Base-by-base conservation (phyloP, 2,113 vertebrate species). In the Sinocyclocheilus grahami region DNA sequence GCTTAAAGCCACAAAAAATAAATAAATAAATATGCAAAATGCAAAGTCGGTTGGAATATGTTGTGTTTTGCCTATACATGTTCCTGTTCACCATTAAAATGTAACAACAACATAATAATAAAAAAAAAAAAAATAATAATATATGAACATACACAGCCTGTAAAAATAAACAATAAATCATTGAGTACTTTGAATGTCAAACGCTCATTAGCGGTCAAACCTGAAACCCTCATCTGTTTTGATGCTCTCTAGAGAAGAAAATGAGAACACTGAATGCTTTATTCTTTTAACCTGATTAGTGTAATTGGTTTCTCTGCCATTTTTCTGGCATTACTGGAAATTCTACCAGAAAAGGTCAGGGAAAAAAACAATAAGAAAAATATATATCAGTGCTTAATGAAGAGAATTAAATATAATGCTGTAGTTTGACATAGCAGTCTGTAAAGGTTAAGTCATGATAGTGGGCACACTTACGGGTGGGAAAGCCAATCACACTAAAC, bases 401-500 rank as follows among this genome's bases (percentile, higher is more conserved):
- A 12, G 20, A 78, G 53, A 65, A 65, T 16, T 3, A 33, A 71
- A 33, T 27, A 18, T 42, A 27, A 75, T 58, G 10, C 69, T 86
- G 77, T 80, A 74, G 18, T 39, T 88, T 53, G 53, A 82, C 69
- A 83, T 87, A 20, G 16, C 82, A 85, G 63, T 82, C 86, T 87
- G 76, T 86, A 55, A 78, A 83, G 79, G 82, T 82, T 91, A 78
- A 80, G 81, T 84, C 53, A 84, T 83, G 75, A 85, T 86, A 86
- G 80, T 71, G 67, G 84, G 11, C 60, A 82, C 88, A 85, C 84
- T 84, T 81, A 84, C 55, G 58, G 89, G 89, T 75, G 86, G 60
- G 87, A 90, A 82, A 90, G 60, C 27, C 37, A 91, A 88, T 91
- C 87, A 90, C 85, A 90, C 91, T 89, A 91, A 91, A 92, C 88